A percentile compares a stretch with the other conserved stretches of the same genome.
Evolutionary conservation across 1,140 invertebrate genomes (phyloP).

Genomic region (Drosophila pectinifera): DNA sequence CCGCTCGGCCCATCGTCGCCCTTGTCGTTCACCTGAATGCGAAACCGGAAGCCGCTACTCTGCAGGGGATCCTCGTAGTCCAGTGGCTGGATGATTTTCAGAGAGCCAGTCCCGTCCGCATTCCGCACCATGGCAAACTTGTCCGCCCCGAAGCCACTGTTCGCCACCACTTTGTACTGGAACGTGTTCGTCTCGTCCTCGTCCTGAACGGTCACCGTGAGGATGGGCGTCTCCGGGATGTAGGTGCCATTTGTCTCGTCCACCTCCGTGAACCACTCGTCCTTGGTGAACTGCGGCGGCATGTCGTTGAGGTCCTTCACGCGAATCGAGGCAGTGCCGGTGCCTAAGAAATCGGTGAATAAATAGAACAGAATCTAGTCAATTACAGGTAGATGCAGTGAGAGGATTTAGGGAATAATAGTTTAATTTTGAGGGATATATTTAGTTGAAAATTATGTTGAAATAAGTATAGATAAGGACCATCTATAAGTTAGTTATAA

Average conservation of each 20-base stretch:
- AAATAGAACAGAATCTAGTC: conserved; percentile 14
- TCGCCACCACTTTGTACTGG: conserved; percentile 86
- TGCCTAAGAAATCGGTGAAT: conserved; percentile 56
- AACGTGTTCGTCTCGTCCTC: conserved; percentile 88
- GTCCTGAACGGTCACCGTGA: conserved; percentile 88
- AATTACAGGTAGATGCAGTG: conserved; percentile 17
- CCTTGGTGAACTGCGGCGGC: conserved; percentile 88
- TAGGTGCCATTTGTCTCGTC: conserved; percentile 88
- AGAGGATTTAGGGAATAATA: conserved; percentile 1
- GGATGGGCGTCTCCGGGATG: conserved; percentile 88
- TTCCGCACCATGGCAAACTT: conserved; percentile 89
- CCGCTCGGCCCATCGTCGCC: conserved; percentile 85
- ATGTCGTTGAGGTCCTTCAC: conserved; percentile 88
- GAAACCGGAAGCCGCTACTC: conserved; percentile 87
- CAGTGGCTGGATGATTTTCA: conserved; percentile 88
- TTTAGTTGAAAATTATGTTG: background rate
- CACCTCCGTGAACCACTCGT: conserved; percentile 89
- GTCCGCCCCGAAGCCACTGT: conserved; percentile 88
- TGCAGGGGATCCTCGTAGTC: conserved; percentile 88
- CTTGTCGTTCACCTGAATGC: conserved; percentile 87
- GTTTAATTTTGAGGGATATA: no score
- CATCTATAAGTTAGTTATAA: no score
- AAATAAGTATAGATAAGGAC: no score
- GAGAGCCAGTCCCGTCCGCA: conserved; percentile 88
- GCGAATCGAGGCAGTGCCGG: conserved; percentile 86